These are phyloP conservation scores for Chrysolina haemoptera DNA, from an alignment of 2,888 invertebrate species.

Conservation along the genomic window DNA sequence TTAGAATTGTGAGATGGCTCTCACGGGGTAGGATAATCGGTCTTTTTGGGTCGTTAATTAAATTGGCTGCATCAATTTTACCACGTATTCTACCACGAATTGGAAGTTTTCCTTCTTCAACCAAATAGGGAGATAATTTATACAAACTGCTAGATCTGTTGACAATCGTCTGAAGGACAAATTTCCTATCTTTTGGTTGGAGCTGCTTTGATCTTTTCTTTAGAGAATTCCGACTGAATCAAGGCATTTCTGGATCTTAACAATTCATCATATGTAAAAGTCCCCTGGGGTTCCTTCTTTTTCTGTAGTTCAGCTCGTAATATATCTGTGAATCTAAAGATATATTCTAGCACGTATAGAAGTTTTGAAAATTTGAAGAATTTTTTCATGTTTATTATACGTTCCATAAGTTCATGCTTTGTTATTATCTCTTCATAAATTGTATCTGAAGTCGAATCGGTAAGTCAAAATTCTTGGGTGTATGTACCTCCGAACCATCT, in stretches of 20 bases:
- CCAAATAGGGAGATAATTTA: slow-evolving; percentile 31
- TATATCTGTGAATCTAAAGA: slow-evolving; percentile 5
- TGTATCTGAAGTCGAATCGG: not conserved
- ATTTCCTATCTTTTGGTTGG: not conserved
- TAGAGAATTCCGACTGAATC: not conserved
- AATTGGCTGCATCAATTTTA: no score
- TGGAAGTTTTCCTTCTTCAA: slow-evolving; percentile 20
- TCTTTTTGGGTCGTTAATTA: slow-evolving; percentile 7
- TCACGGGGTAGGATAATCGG: slow-evolving; percentile 27
- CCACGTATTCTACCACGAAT: no score
- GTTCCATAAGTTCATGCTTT: not conserved
- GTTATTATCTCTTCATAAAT: not conserved
- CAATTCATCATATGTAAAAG: not conserved
- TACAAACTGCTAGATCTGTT: slow-evolving; percentile 6
- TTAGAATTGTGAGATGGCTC: slow-evolving; percentile 2
- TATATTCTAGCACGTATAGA: not conserved
- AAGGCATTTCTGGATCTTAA: not conserved
- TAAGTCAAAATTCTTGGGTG: not conserved
- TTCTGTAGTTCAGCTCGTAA: not conserved
- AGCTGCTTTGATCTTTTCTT: slow-evolving; percentile 10
- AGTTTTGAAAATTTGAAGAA: not conserved
- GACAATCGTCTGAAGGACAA: not conserved
- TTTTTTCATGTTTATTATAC: not conserved
- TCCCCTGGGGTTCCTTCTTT: not conserved
- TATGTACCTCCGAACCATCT: not conserved